These are phyloP conservation scores for Ornithoptera alexandrae DNA, from an alignment of 2,888 invertebrate species.

Conservation along the genomic window DNA sequence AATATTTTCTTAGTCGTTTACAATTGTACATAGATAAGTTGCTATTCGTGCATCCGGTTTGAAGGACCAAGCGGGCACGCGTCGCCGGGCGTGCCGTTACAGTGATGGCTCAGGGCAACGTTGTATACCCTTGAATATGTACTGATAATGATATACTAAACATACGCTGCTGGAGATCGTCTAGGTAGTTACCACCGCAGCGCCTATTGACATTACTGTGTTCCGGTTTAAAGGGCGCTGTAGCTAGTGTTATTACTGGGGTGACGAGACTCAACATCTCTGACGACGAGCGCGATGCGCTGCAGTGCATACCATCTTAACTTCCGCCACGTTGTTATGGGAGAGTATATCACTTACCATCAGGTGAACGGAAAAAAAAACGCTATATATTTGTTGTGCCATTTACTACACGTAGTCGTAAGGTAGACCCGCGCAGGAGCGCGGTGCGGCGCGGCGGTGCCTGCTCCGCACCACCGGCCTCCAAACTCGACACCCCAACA, in stretches of 20 bases:
- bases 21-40: background rate
- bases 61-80: constrained; percentile 8
- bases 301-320: no score
- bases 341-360: no score
- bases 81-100: background rate
- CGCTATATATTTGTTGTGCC: constrained; percentile 73
- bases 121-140: constrained; percentile 12
- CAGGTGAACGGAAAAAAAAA: constrained; percentile 43
- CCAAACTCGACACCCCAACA: no score
- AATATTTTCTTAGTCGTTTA: background rate
- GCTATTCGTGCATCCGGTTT: constrained; percentile 1
- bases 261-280: no score
- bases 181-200: no score
- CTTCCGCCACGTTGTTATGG: no score
- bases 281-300: no score
- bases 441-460: constrained; percentile 7
- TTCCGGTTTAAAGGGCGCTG: no score
- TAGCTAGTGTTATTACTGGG: no score
- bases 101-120: background rate
- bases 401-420: constrained; percentile 62
- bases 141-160: background rate
- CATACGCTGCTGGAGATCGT: no score
- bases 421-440: constrained; percentile 42
- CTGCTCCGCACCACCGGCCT: background rate
- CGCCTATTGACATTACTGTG: no score